Conservation (phyloP, 92 coral and sea anemone species). For the Scolanthus callimorphus region DNA sequence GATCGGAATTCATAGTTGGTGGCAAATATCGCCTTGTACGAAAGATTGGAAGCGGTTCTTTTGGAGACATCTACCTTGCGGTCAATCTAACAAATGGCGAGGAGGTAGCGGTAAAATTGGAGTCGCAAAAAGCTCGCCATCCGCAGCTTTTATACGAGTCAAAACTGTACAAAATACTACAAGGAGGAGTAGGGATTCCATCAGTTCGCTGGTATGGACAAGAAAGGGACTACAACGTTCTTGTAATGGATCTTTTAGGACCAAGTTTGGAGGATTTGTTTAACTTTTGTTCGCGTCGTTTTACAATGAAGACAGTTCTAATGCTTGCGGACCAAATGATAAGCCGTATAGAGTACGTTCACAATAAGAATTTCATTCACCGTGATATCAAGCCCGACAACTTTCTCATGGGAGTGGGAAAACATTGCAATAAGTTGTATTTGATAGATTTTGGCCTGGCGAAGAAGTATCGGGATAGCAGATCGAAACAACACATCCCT, state of each 20-base stretch:
- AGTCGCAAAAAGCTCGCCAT: constrained; percentile 97
- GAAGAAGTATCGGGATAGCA: constrained; percentile 92
- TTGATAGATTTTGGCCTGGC: constrained; percentile 99
- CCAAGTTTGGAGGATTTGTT: constrained; percentile 98
- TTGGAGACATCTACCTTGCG: constrained; percentile 97
- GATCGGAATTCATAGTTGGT: constrained; percentile 84
- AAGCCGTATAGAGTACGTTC: constrained; percentile 96
- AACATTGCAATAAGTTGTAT: constrained; percentile 93
- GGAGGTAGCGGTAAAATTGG: constrained; percentile 98
- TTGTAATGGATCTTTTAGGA: constrained; percentile 96
- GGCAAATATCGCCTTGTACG: constrained; percentile 94
- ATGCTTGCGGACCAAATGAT: constrained; percentile 99
- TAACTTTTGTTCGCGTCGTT: constrained; percentile 99
- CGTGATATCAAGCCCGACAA: constrained; percentile 99
- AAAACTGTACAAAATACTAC: constrained; percentile 92
- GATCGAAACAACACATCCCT: constrained; percentile 90
- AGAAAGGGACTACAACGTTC: constrained; percentile 93
- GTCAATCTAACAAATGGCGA: constrained; percentile 79
- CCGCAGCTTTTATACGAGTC: constrained; percentile 99
- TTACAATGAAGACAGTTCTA: constrained; percentile 99
- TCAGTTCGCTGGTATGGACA: constrained; percentile 95
- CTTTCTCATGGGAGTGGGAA: constrained; percentile 99
- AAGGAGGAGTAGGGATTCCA: constrained; percentile 98
- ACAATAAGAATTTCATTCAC: constrained; percentile 98
- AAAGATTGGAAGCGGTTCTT: constrained; percentile 99